A percentile compares a stretch with the other conserved stretches of the same genome.
Conservation (phyloP, 1,140 invertebrate species). For the Trissolcus basalis region DNA sequence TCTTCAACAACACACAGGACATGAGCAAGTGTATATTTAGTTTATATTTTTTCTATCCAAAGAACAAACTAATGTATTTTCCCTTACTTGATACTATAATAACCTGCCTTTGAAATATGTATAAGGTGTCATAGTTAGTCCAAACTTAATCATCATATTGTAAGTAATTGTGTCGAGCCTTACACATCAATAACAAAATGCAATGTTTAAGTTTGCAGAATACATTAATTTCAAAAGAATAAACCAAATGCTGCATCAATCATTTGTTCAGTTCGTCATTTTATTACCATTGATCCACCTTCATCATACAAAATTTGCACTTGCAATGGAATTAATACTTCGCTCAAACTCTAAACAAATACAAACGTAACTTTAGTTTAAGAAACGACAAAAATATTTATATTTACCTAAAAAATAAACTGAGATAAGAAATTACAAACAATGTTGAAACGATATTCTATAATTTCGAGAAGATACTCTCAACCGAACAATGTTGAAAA, state of each 20-base stretch:
- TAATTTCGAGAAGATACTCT: too few species aligned
- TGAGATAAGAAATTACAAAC: too few species aligned
- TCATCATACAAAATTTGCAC: too few species aligned
- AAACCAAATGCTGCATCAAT: not conserved
- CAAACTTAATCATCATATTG: conserved; percentile 38
- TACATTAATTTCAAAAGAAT: not conserved
- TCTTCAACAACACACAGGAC: conserved; percentile 27
- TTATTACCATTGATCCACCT: too few species aligned
- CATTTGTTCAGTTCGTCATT: not conserved
- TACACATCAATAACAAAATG: conserved; percentile 32
- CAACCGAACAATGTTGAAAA: too few species aligned
- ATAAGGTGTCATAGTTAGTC: conserved; percentile 41
- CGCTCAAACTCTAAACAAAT: too few species aligned
- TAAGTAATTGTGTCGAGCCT: conserved; percentile 48
- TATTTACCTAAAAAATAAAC: too few species aligned
- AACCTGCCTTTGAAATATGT: conserved; percentile 22
- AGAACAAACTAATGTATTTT: conserved; percentile 47
- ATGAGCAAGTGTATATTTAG: conserved; percentile 44
- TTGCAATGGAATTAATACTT: too few species aligned
- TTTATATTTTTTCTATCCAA: conserved; percentile 63
- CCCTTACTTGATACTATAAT: conserved; percentile 28
- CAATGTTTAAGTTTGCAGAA: conserved; percentile 47
- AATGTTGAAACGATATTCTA: too few species aligned
- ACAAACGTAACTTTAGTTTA: too few species aligned
- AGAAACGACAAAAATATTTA: too few species aligned